Conservation (phyloP, 1,140 invertebrate genomes). For the Drosophila mojavensis region DNA sequence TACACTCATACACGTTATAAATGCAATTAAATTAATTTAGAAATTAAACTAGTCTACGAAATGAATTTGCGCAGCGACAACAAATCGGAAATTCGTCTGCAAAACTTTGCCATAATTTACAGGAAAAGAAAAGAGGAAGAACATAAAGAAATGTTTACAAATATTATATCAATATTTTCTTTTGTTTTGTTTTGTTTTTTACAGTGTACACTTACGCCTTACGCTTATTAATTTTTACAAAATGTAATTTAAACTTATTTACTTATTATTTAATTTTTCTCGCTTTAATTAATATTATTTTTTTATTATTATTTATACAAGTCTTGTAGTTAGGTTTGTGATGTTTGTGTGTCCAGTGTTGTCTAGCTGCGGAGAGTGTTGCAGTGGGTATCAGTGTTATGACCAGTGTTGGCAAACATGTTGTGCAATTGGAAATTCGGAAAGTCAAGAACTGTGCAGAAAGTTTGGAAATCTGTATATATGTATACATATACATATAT, state of each 20-base stretch:
- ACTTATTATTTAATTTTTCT: conserved; percentile 63
- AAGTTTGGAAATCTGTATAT: conserved; percentile 40
- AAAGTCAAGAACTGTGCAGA: conserved; percentile 67
- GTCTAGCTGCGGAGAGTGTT: conserved; percentile 51
- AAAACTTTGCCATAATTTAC: conserved; percentile 62
- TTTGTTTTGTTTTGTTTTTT: conserved; percentile 57
- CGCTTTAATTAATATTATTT: conserved; percentile 34
- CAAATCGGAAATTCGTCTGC: conserved; percentile 46
- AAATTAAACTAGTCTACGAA: conserved; percentile 77
- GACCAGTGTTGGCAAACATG: conserved; percentile 51
- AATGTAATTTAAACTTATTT: conserved; percentile 73
- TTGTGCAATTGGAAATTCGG: conserved; percentile 64
- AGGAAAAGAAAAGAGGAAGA: conserved; percentile 40
- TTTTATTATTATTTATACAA: conserved; percentile 70
- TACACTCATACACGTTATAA: conserved; percentile 68
- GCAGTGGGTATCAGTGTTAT: conserved; percentile 15
- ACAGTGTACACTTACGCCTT: conserved; percentile 65
- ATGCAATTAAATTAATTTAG: conserved; percentile 78
- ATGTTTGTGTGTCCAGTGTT: conserved; percentile 60
- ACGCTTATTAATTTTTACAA: conserved; percentile 73
- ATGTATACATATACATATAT: not conserved
- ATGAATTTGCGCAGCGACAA: conserved; percentile 63
- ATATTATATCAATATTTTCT: conserved; percentile 33
- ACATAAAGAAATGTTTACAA: conserved; percentile 37
- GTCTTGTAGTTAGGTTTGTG: conserved; percentile 82